These are phyloP conservation scores for Hemiscyllium ocellatum DNA, from an alignment of 2,113 vertebrate genomes.

Conservation along the genomic window DNA sequence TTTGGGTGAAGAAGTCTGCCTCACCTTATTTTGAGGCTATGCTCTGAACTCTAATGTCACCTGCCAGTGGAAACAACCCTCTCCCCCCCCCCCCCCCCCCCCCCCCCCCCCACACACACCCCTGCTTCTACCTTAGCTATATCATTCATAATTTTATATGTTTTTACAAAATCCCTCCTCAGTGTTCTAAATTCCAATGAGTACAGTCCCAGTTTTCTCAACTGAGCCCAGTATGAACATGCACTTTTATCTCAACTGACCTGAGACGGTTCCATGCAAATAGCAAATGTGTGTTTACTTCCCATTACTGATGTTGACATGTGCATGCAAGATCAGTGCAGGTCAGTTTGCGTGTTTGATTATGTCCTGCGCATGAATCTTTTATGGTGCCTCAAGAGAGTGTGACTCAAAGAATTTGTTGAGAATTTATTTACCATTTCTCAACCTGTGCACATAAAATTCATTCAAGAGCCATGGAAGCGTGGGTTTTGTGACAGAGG, in stretches of 20 bases:
- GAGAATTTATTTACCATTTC: not conserved
- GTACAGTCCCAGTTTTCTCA: too few species aligned
- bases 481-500: not conserved
- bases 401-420: not conserved
- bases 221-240: not conserved
- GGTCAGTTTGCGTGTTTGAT: not conserved
- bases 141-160: too few species aligned
- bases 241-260: not conserved
- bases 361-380: not conserved
- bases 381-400: not conserved
- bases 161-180: too few species aligned
- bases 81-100: too few species aligned
- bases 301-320: not conserved
- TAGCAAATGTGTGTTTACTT: not conserved
- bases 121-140: too few species aligned
- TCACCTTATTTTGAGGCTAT: too few species aligned
- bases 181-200: too few species aligned
- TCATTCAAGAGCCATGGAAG: not conserved
- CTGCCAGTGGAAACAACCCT: too few species aligned
- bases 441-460: not conserved
- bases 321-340: not conserved
- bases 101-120: too few species aligned
- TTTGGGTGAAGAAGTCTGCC: too few species aligned
- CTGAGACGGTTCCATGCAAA: not conserved
- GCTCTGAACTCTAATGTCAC: too few species aligned